These are phyloP conservation scores for Istiophorus platypterus DNA, from an alignment of 2,113 vertebrate genomes.

Conservation along the genomic window DNA sequence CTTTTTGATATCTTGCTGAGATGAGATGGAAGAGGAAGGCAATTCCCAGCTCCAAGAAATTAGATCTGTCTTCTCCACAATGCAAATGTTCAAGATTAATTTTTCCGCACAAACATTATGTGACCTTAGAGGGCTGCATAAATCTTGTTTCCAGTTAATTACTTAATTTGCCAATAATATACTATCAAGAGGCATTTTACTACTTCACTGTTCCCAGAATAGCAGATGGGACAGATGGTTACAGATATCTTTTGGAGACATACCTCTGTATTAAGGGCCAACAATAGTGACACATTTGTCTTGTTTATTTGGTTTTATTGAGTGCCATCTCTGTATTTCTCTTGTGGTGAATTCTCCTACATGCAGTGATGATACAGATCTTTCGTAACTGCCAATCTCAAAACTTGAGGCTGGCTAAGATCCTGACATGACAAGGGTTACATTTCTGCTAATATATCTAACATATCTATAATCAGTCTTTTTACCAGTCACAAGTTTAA, in stretches of 20 bases:
- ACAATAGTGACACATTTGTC: constrained; percentile 14
- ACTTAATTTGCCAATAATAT: constrained; percentile 37
- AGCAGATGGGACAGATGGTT: constrained; percentile 39
- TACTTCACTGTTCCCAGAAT: not conserved
- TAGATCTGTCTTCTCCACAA: not conserved
- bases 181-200: constrained; percentile 30
- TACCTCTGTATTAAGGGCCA: constrained; percentile 11
- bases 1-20: constrained; percentile 48
- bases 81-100: constrained; percentile 14
- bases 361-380: not conserved
- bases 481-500: too few relatives aligned
- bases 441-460: too few relatives aligned
- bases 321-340: not conserved
- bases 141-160: constrained; percentile 44
- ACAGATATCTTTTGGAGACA: constrained; percentile 1
- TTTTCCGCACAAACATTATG: not conserved
- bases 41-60: constrained; percentile 23
- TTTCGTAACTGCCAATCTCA: not conserved
- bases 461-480: too few relatives aligned
- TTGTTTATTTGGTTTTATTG: constrained; percentile 21
- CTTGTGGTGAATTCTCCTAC: not conserved
- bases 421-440: too few relatives aligned
- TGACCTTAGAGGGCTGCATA: constrained; percentile 12
- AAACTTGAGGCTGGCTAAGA: not conserved
- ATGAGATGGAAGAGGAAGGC: not conserved